phyloP scores from a whole-genome alignment of 2,797 vertebrate genomes.

The Molothrus ater region DNA sequence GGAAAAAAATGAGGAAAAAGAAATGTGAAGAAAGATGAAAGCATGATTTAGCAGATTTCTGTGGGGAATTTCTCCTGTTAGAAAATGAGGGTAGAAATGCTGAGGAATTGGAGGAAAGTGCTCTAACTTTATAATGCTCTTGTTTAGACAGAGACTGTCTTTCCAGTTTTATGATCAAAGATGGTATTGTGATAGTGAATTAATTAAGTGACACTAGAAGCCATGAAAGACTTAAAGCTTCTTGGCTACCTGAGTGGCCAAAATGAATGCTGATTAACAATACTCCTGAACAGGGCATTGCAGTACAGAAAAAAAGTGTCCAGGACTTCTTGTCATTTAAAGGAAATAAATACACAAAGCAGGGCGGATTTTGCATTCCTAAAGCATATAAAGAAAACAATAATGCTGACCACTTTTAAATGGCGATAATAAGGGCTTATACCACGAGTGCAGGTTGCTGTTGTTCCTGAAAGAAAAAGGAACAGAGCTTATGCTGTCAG shows the following conservation, averaged over 20 bases:
- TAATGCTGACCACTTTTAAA: not conserved
- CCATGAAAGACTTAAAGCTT: not conserved
- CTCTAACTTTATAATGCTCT: not conserved
- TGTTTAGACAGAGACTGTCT: not conserved
- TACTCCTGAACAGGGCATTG: accelerated
- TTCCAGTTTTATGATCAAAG: not conserved
- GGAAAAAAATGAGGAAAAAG: not conserved
- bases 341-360: not conserved
- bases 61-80: not conserved
- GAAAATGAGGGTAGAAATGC: not conserved
- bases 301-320: not conserved
- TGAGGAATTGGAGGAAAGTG: not conserved
- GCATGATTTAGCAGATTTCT: not conserved
- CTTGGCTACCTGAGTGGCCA: not conserved
- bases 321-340: not conserved
- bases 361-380: not conserved
- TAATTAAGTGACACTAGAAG: not conserved
- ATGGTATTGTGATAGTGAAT: not conserved
- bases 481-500: not conserved
- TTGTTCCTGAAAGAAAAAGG: not conserved
- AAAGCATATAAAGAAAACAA: not conserved
- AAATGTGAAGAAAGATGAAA: not conserved
- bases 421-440: not conserved
- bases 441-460: not conserved
- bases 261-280: not conserved